Conservation (phyloP, 1,140 invertebrate genomes). For the Drosophila oshimai region DNA sequence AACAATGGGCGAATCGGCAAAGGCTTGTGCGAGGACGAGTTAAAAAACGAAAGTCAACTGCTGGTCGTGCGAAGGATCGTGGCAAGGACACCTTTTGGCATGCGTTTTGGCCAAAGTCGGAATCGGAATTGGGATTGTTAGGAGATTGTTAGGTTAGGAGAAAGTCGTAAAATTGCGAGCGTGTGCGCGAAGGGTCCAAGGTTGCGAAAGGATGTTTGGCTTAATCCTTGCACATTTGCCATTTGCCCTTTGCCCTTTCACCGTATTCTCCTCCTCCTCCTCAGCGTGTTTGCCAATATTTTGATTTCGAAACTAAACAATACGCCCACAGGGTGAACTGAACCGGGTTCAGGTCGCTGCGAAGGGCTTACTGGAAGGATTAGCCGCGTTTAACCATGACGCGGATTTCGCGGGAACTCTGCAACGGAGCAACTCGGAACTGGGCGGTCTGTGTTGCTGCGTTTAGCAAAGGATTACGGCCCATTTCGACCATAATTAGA, state of each 20-base stretch:
- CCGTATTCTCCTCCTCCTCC: conserved; percentile 19
- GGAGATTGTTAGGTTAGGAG: conserved; percentile 1
- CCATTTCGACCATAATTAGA: conserved; percentile 80
- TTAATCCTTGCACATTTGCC: conserved; percentile 63
- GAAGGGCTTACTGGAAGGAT: conserved; percentile 71
- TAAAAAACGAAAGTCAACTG: conserved; percentile 72
- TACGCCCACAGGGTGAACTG: conserved; percentile 51
- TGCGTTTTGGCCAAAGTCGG: conserved; percentile 21
- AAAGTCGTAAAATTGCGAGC: conserved; percentile 60
- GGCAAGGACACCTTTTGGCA: conserved; percentile 25
- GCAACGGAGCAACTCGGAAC: neutral
- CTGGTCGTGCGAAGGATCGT: conserved; percentile 31
- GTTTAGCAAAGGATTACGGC: conserved; percentile 79
- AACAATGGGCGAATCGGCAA: conserved; percentile 54
- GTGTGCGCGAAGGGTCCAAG: conserved; percentile 48
- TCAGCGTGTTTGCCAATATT: conserved; percentile 72
- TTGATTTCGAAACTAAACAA: conserved; percentile 80
- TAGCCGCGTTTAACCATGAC: conserved; percentile 77
- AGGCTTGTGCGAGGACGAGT: conserved; percentile 28
- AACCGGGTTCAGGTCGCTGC: conserved; percentile 27
- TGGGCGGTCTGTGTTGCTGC: conserved; percentile 66
- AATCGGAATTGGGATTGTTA: neutral
- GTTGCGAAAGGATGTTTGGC: conserved; percentile 62
- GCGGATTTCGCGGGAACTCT: conserved; percentile 48
- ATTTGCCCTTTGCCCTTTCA: too few species aligned